Conservation (phyloP, 2,888 invertebrate genomes). For the Archips crataeganus region DNA sequence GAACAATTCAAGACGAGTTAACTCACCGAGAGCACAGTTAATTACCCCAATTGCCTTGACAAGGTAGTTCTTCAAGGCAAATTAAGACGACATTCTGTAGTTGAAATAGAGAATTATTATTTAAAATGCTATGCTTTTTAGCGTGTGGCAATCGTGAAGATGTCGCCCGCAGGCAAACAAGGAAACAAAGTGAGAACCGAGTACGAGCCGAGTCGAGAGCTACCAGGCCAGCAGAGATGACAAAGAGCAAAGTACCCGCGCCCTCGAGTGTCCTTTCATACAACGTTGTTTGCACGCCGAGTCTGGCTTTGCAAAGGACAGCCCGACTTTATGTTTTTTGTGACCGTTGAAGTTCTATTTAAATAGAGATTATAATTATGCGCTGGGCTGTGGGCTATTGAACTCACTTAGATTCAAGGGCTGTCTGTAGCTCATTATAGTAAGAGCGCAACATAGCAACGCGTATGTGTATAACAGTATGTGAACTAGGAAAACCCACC, state of each 20-base stretch:
- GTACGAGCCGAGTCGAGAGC: constrained; percentile 50
- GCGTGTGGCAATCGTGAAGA: constrained; percentile 19
- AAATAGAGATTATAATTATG: constrained; percentile 9
- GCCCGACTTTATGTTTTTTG: constrained; percentile 32
- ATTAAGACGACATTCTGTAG: neutral
- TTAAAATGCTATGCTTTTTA: constrained; percentile 6
- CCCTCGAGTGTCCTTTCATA: constrained; percentile 67
- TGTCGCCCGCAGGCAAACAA: constrained; percentile 53
- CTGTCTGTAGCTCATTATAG: neutral
- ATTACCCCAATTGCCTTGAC: neutral
- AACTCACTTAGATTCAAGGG: neutral
- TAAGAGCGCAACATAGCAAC: neutral
- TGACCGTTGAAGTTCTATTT: constrained; percentile 18
- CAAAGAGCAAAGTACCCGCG: constrained; percentile 63
- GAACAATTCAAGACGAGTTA: constrained; percentile 8
- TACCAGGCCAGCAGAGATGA: constrained; percentile 65
- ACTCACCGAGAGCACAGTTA: constrained; percentile 6
- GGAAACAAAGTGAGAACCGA: constrained; percentile 55
- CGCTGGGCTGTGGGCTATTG: neutral
- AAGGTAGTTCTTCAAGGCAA: neutral
- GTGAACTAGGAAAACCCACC: no score
- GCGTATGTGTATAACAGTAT: no score
- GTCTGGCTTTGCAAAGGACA: constrained; percentile 46
- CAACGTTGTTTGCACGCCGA: constrained; percentile 47
- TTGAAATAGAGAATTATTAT: neutral